A percentile compares a stretch with the other conserved stretches of the same genome.
Conservation (phyloP, 2,113 vertebrate species). For the Proterorhinus semilunaris region DNA sequence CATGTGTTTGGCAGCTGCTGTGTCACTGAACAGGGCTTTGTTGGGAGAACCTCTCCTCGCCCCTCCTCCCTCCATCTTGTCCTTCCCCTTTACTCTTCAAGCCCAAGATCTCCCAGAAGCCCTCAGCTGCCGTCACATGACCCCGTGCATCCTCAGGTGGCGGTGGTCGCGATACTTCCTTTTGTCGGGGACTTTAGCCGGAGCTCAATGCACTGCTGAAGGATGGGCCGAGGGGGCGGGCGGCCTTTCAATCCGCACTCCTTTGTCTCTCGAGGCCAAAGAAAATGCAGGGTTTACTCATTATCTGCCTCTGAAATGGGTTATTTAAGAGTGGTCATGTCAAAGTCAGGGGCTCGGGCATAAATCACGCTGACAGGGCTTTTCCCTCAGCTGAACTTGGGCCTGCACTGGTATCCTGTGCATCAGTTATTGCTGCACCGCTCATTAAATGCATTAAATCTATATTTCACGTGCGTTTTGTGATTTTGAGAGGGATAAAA, state of each 20-base stretch:
- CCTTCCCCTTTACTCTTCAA: constrained; percentile 7
- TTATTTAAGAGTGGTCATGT: constrained; percentile 75
- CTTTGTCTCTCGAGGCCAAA: constrained; percentile 82
- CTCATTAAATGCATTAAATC: neutral
- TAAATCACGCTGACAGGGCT: constrained; percentile 62
- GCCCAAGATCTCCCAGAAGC: constrained; percentile 40
- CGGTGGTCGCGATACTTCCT: constrained; percentile 81
- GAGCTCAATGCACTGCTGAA: constrained; percentile 76
- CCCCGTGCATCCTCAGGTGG: constrained; percentile 77
- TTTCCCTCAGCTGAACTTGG: constrained; percentile 64
- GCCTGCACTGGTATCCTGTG: constrained; percentile 17
- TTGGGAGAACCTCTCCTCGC: constrained; percentile 38
- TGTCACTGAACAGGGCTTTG: constrained; percentile 50
- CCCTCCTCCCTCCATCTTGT: constrained; percentile 11
- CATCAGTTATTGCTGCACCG: constrained; percentile 14
- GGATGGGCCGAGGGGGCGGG: constrained; percentile 71
- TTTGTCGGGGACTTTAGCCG: constrained; percentile 86
- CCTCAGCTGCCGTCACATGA: constrained; percentile 47
- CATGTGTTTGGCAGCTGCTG: constrained; percentile 39
- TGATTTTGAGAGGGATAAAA: too few relatives aligned
- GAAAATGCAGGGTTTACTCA: constrained; percentile 67
- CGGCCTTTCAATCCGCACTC: constrained; percentile 78
- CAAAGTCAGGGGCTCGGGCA: constrained; percentile 69
- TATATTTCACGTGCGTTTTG: neutral
- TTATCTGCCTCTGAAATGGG: constrained; percentile 69